Evolutionary conservation across 2,888 invertebrate species (phyloP), one percentile per base, ranked within the genome.

Genomic region (Erannis defoliaria): DNA sequence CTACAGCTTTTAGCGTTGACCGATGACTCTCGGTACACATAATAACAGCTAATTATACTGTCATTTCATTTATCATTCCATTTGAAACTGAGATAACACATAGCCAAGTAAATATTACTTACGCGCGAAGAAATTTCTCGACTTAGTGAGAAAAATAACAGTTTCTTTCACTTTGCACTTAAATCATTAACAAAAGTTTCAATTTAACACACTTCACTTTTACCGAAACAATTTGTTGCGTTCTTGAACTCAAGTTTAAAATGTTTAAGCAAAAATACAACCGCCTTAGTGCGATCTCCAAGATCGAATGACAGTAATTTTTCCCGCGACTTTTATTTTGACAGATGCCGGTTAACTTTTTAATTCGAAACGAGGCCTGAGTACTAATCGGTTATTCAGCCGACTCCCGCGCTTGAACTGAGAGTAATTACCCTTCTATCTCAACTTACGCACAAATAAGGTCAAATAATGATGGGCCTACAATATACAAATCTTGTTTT

Each of bases 301-400:
- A 65, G 68, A 65, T 62, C 65, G 71, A 79, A 70, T 81, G 79
- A 73, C 75, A 76, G 55, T 58, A 49, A 54, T 42, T 38, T 75
- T 79, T 77, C 73, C 71, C 80, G 78, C 78, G 71, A 67, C 62
- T 74, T 75, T 81, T 78, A 79, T 80, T 79, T 76, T 75, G 76
- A 71, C 74, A 74, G 70, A 64, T 75, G 21, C 35, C 14, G 33
- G 21, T 14, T 45, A 55, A 64, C 70, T 61, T 64, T 64, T 62
- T 58, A 53, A 55, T 61, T 66, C 51, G 62, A 58, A 35, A 55
- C 53, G 58, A 26, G 55, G 19, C n/a, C 6, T 49, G 37, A 9
- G 18, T 64, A 35, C 29, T 2, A 35, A 33, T 26, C 14, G 26
- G 18, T 45, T n/a, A 49, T 14, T 42, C 35, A 37, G 46, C 43